Base-by-base conservation (phyloP, 2,888 invertebrate species). In the Eristalis pertinax region DNA sequence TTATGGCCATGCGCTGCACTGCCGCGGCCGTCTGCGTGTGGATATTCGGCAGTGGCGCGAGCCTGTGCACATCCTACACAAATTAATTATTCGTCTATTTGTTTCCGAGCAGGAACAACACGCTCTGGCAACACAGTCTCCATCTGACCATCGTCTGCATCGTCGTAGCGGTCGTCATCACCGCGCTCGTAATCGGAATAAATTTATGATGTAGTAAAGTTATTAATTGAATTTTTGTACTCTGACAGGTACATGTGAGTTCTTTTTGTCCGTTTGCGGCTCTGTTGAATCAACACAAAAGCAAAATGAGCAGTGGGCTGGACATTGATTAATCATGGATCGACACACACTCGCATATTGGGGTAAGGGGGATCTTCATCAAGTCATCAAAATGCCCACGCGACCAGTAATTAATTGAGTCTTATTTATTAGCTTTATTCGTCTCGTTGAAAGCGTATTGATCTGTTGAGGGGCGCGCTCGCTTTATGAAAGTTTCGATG, bases 141-240 rank as follows among this genome's bases (percentile, higher is more conserved):
- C 68, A 50, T 50, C 50, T 19, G 50, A 19, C 19, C 50, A 19
- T 50, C 19, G 50, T 7, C 50, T 50, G 50, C 50, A 50, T 7
- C n/a, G 19, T 15, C 43, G 8, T 4, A 4, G 43, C 15, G 50
- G 1, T 1, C 50, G 50, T 19, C 50, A 50, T 26, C 60, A 29
- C 13, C 60, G 24, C 24, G 26, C 15, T 50, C 29, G 64, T 76
- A 72, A 76, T 81, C 69, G 76, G 50, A 84, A 73, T 79, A 68
- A 76, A 87, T 87, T 79, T 84, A 87, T 87, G 84, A 73, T 84
- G 68, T 68, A 72, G 87, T 83, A 65, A 73, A 76, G 68, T 77
- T 80, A 87, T 80, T 87, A 80, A 87, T 87, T 84, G 84, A 84
- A 84, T 72, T 79, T 87, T 80, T 74, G 68, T 84, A 75, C 50